Conservation (phyloP, 35 echinoderm and acorn worm species). For the Amphiura filiformis region DNA sequence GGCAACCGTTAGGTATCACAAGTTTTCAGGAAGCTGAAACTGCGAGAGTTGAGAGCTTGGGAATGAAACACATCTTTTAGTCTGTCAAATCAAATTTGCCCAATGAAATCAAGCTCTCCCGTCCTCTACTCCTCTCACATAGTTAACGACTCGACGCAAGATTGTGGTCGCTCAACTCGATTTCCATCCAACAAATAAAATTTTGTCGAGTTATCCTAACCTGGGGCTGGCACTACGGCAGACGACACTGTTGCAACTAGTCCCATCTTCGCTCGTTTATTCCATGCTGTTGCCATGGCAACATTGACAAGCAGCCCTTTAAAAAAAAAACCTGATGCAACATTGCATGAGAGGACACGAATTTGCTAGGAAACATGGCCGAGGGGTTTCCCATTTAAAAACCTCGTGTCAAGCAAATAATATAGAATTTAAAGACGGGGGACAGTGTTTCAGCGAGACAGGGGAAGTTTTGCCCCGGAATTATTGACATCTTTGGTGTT, state of each 20-base stretch:
- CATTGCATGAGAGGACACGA: neutral
- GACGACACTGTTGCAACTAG: slow-evolving; percentile 5
- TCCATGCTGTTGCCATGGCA: neutral
- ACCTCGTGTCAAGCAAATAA: neutral
- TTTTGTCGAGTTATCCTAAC: neutral
- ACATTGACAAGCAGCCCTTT: neutral
- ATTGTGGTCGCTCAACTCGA: neutral
- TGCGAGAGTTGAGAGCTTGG: neutral
- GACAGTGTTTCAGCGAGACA: neutral
- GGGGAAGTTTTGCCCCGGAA: neutral
- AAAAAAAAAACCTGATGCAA: neutral
- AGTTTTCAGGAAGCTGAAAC: neutral
- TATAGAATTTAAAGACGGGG: neutral
- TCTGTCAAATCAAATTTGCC: neutral
- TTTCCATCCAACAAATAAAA: neutral
- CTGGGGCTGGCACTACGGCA: neutral
- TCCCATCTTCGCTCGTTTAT: neutral
- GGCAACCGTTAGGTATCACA: neutral
- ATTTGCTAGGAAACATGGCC: neutral
- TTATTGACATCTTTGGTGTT: neutral
- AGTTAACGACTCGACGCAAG: neutral
- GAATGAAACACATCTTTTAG: neutral
- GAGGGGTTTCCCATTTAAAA: neutral
- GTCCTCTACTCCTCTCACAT: neutral
- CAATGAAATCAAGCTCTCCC: slow-evolving; percentile 3